A percentile compares a stretch with the other conserved stretches of the same genome.
These are phyloP conservation scores for Anoplophora glabripennis DNA, from an alignment of 1,140 invertebrate genomes.

Conservation along the genomic window DNA sequence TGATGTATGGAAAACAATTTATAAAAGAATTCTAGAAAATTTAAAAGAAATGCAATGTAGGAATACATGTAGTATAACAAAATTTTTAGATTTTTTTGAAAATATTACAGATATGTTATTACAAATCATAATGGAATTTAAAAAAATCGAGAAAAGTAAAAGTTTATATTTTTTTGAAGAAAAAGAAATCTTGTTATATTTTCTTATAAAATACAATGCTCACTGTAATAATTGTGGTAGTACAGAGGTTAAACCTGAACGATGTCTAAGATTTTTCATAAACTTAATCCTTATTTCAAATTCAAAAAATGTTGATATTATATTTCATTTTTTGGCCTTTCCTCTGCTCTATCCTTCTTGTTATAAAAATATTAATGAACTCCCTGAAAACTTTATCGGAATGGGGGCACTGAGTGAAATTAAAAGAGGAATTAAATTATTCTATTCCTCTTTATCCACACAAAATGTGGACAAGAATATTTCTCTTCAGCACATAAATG, in stretches of 20 bases:
- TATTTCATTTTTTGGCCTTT: conserved; percentile 32
- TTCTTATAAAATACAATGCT: conserved; percentile 14
- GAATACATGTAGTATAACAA: conserved; percentile 10
- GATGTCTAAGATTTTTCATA: conserved; percentile 22
- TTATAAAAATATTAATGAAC: conserved; percentile 25
- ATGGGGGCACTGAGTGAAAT: conserved; percentile 17
- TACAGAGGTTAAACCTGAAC: background rate
- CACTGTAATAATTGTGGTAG: conserved; percentile 27
- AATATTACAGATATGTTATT: conserved; percentile 20
- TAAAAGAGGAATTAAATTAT: conserved; percentile 21
- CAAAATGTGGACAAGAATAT: conserved; percentile 17
- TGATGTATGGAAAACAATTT: conserved; percentile 27
- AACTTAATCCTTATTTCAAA: conserved; percentile 21
- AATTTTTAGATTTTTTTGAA: conserved; percentile 23
- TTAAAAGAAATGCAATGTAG: conserved; percentile 20
- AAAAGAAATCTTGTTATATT: conserved; percentile 13
- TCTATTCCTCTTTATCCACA: conserved; percentile 22
- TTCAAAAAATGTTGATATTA: conserved; percentile 29
- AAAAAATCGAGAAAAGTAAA: background rate
- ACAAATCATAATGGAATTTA: conserved; percentile 12
- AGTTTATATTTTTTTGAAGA: conserved; percentile 29
- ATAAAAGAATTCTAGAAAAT: conserved; percentile 8
- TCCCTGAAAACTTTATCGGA: conserved; percentile 26
- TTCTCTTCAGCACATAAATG: conserved; percentile 21
- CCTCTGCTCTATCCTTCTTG: conserved; percentile 17